phyloP scores from a whole-genome alignment of 2,113 vertebrate genomes.

The Reinhardtius hippoglossoides region DNA sequence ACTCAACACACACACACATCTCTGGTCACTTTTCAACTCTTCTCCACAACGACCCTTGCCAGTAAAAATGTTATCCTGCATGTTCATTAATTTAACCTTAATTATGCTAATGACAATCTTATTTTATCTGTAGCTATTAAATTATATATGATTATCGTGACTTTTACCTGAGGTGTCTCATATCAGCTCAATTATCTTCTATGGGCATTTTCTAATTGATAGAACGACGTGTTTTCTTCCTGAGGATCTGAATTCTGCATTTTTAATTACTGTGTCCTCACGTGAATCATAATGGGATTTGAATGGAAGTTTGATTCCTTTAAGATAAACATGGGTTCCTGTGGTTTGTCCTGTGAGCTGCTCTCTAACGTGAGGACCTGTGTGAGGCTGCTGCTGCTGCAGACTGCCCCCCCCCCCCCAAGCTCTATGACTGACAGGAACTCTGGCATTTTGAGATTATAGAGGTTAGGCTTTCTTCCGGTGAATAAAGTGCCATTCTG shows the following conservation, averaged over 20 bases:
- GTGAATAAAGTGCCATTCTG: background rate
- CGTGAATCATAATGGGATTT: background rate
- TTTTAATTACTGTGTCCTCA: conserved; percentile 16
- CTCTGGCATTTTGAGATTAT: conserved; percentile 25
- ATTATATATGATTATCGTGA: conserved; percentile 30
- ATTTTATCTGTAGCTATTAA: conserved; percentile 22
- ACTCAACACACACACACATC: too few species aligned
- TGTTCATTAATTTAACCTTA: background rate
- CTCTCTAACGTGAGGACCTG: background rate
- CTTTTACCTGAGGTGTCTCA: conserved; percentile 27
- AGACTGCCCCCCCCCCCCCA: too few species aligned
- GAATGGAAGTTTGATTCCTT: too few species aligned
- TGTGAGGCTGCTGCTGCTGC: too few species aligned
- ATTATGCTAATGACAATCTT: conserved; percentile 17
- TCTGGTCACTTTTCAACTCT: background rate
- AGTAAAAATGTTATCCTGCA: background rate
- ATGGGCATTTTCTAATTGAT: conserved; percentile 25
- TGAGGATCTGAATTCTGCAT: too few species aligned
- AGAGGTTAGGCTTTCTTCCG: conserved; percentile 20
- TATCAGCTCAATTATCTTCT: conserved; percentile 29
- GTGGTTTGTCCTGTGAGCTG: conserved; percentile 29
- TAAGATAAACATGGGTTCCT: conserved; percentile 38
- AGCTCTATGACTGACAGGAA: conserved; percentile 48
- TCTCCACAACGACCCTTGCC: too few species aligned
- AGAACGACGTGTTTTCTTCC: background rate